These are phyloP conservation scores for Leptodactylus fallax DNA, from an alignment of 2,797 vertebrate genomes.

Conservation along the genomic window DNA sequence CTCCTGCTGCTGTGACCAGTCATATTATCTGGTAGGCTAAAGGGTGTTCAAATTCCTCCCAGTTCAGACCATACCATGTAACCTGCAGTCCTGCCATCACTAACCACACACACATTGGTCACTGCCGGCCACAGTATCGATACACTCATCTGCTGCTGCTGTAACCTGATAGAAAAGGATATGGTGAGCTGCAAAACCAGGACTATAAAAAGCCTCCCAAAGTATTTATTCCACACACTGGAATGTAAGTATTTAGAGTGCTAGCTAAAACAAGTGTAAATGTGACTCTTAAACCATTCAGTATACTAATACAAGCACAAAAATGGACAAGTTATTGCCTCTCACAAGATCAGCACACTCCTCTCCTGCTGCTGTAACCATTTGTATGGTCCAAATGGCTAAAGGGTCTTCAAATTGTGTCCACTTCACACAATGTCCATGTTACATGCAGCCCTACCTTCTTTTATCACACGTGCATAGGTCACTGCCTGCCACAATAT, in stretches of 20 bases:
- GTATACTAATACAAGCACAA: no score
- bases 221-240: no score
- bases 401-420: no score
- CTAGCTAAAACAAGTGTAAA: no score
- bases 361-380: background rate
- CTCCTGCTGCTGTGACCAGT: background rate
- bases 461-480: background rate
- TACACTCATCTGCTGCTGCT: no score
- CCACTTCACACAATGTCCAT: background rate
- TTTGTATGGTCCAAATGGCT: background rate
- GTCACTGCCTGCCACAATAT: background rate
- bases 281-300: no score
- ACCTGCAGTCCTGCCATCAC: background rate
- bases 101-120: background rate
- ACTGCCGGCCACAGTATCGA: no score
- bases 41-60: background rate
- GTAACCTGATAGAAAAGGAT: no score
- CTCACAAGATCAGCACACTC: background rate
- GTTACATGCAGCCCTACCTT: background rate
- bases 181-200: no score
- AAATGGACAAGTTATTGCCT: background rate
- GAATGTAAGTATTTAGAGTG: no score
- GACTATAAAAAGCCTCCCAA: no score
- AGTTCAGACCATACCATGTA: no score
- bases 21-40: background rate